Evolutionary conservation across 1,140 invertebrate species (phyloP), one percentile per base, ranked within the genome.

Genomic region (Bombus waltoni): DNA sequence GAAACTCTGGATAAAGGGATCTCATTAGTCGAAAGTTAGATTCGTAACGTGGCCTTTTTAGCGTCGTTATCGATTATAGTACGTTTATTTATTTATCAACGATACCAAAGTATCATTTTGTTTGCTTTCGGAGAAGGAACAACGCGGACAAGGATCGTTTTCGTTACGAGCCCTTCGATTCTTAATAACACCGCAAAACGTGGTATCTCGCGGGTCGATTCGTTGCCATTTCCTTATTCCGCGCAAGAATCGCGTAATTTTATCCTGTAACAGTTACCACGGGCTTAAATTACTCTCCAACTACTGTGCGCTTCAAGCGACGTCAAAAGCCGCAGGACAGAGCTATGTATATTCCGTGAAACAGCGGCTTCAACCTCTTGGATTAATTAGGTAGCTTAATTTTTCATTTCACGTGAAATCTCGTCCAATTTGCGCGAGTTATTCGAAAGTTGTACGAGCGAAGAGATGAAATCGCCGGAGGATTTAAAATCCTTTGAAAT

Each of bases 361-460:
- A 40, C 53, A 76, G 1, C 10, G 28, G 38, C 18, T 25, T n/a
- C 28, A 73, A 57, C 38, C 38, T 40, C 68, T 79, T 32, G 35
- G n/a, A 74, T 73, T 81, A 74, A 74, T 62, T 32, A 28, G 32
- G 6, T 35, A 62, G 80, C 32, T 81, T 74, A 62, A 81, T 81
- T 74, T 73, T 81, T 81, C 79, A 42, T 42, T 57, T 59, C 22
- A 3, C 79, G 53, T 18, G 22, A n/a, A 59, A 57, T 81, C 22
- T 22, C 70, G 68, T 32, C 11, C 40, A 62, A 74, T 35, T 57
- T 62, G n/a, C n/a, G 22, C 80, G 80, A 81, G 53, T 74, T 81
- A 73, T 81, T 62, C 28, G n/a, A 59, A 74, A 59, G 22, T 32
- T 59, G 66, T 59, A 62, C 38, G n/a, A 28, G 10, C 65, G 3